These are phyloP conservation scores for Triplophysa tibetana DNA, from an alignment of 2,113 vertebrate genomes.

Conservation along the genomic window DNA sequence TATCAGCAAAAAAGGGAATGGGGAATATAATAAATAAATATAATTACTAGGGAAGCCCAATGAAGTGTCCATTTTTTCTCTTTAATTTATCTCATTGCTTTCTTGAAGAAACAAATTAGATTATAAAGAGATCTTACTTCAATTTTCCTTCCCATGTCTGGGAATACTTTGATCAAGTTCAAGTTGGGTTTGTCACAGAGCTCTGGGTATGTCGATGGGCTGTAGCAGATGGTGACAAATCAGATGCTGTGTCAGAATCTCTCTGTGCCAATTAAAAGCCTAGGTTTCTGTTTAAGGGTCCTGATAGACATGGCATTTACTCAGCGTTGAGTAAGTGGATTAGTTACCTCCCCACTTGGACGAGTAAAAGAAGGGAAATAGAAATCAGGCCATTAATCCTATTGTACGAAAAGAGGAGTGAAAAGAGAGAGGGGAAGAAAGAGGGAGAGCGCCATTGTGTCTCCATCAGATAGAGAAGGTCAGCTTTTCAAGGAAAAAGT, in stretches of 20 bases:
- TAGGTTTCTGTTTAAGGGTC: slow-evolving; percentile 19
- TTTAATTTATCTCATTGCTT: too few species aligned
- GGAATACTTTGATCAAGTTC: background rate
- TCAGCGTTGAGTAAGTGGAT: slow-evolving; percentile 66
- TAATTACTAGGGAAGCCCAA: too few species aligned
- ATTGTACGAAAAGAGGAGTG: slow-evolving; percentile 65
- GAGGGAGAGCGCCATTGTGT: slow-evolving; percentile 32
- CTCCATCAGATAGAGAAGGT: slow-evolving; percentile 43
- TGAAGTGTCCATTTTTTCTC: too few species aligned
- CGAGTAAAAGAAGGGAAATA: slow-evolving; percentile 59
- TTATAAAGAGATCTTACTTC: too few species aligned
- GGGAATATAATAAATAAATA: too few species aligned
- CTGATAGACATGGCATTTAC: slow-evolving; percentile 58
- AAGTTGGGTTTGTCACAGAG: background rate
- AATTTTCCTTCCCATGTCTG: too few species aligned
- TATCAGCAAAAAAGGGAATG: too few species aligned
- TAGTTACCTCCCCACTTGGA: slow-evolving; percentile 66
- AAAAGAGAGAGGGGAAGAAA: slow-evolving; percentile 12
- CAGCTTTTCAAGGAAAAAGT: slow-evolving; percentile 36
- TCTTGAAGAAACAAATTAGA: too few species aligned
- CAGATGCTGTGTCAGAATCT: background rate
- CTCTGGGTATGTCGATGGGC: background rate
- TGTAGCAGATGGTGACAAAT: background rate
- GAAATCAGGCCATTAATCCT: slow-evolving; percentile 70
- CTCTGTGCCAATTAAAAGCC: slow-evolving; percentile 31